These are phyloP conservation scores for Takifugu ocellatus DNA, from an alignment of 2,797 vertebrate genomes.

Conservation along the genomic window DNA sequence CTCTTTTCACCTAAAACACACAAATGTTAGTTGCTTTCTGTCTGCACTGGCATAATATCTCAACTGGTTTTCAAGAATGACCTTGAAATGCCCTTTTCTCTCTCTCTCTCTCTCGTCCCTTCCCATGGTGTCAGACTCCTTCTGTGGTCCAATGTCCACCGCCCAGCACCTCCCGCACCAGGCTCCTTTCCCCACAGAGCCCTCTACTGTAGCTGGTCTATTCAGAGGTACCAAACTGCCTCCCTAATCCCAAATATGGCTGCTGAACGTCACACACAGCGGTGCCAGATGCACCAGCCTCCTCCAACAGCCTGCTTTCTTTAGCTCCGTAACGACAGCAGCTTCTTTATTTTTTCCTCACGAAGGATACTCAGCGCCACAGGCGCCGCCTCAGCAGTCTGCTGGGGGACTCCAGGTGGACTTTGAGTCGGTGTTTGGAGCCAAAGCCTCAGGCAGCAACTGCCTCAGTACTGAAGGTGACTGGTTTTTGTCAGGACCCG, in stretches of 20 bases:
- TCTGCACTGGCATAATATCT: conserved; percentile 48
- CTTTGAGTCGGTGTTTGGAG: conserved; percentile 99
- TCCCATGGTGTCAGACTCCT: conserved; percentile 86
- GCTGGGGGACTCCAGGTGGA: conserved; percentile 93
- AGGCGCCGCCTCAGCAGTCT: conserved; percentile 83
- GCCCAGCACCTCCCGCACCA: conserved; percentile 85
- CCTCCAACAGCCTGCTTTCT: not conserved
- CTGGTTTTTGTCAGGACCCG: too few species aligned
- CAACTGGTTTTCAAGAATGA: conserved; percentile 43
- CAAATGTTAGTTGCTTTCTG: conserved; percentile 29
- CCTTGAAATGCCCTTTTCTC: conserved; percentile 52
- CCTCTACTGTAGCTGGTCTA: conserved; percentile 91
- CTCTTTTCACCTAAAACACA: conserved; percentile 6
- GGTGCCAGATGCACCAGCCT: conserved; percentile 5
- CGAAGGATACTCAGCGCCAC: conserved; percentile 87
- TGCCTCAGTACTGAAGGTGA: conserved; percentile 90
- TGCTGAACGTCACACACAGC: not conserved
- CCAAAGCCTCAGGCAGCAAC: conserved; percentile 85
- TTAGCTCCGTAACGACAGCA: conserved; percentile 14
- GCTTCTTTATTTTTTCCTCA: conserved; percentile 34
- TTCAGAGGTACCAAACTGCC: conserved; percentile 86
- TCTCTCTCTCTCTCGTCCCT: conserved; percentile 53
- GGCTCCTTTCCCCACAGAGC: conserved; percentile 85
- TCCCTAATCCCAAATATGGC: not conserved
- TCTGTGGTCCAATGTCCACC: conserved; percentile 83